Conservation (phyloP, 2,888 invertebrate species). For the Drosophila infuscata region DNA sequence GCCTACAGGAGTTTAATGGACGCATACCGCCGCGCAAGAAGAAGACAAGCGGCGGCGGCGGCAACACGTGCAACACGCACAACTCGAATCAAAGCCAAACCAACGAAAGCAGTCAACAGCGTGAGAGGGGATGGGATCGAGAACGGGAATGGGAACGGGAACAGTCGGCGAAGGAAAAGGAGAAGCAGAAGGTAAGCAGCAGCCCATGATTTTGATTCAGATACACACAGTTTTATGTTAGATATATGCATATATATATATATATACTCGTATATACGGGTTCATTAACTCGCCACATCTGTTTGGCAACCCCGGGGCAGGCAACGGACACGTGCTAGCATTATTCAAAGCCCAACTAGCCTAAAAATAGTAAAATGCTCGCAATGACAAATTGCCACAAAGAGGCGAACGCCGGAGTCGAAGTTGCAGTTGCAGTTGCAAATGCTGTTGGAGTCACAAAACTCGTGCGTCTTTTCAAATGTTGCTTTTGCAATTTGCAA, state of each 20-base stretch:
- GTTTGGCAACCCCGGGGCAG: slow-evolving; percentile 1
- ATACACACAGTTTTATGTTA: slow-evolving; percentile 3
- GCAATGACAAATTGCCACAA: slow-evolving; percentile 73
- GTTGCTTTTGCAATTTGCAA: slow-evolving; percentile 10
- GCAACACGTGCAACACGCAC: slow-evolving; percentile 13
- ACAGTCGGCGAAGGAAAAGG: slow-evolving; percentile 4
- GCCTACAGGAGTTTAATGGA: slow-evolving; percentile 85
- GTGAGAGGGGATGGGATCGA: neutral
- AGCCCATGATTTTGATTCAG: slow-evolving; percentile 2
- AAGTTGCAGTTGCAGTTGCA: neutral
- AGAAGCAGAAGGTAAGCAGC: slow-evolving; percentile 59
- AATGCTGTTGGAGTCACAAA: slow-evolving; percentile 8
- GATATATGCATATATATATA: neutral
- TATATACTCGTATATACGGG: slow-evolving; percentile 30
- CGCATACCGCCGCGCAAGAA: slow-evolving; percentile 85
- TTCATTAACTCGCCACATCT: slow-evolving; percentile 66
- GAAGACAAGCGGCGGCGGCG: slow-evolving; percentile 73
- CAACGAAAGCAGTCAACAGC: slow-evolving; percentile 14
- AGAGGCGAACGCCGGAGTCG: slow-evolving; percentile 14
- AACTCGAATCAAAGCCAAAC: neutral
- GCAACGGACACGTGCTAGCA: slow-evolving; percentile 65
- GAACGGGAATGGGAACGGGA: neutral
- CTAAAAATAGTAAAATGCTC: slow-evolving; percentile 53
- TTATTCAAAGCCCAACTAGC: slow-evolving; percentile 67
- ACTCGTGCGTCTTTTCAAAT: slow-evolving; percentile 46